phyloP scores from a whole-genome alignment of 2,797 vertebrate genomes.

The Acanthopagrus latus region DNA sequence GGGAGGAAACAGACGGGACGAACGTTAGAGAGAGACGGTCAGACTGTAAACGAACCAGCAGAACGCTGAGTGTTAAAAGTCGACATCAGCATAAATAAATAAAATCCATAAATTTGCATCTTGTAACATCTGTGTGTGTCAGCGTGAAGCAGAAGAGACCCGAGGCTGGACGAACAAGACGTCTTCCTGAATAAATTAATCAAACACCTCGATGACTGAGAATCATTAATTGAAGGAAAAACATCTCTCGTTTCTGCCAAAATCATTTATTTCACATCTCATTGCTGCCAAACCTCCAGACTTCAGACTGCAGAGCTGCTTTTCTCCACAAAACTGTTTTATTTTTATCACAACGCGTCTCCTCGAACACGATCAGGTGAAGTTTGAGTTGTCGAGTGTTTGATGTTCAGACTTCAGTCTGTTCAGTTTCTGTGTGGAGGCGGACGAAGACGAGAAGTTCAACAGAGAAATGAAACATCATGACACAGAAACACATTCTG shows the following conservation, averaged over 20 bases:
- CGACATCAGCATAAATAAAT: not conserved
- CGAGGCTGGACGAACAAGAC: not conserved
- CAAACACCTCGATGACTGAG: not conserved
- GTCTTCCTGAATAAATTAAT: not conserved
- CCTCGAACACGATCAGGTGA: no score
- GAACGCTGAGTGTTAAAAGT: not conserved
- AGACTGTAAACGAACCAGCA: not conserved
- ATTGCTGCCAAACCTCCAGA: no score
- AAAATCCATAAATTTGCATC: not conserved
- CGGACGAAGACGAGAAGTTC: not conserved
- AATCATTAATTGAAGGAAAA: not conserved
- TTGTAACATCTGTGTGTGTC: not conserved
- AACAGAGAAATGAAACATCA: not conserved
- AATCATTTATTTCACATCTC: not conserved
- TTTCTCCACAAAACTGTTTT: no score
- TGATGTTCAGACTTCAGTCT: no score
- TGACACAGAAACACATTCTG: no score
- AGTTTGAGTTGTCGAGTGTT: no score
- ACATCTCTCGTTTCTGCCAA: not conserved
- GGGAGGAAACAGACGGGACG: slow-evolving; percentile 2
- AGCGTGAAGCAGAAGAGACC: not conserved
- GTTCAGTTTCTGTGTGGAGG: not conserved
- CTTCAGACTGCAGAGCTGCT: no score
- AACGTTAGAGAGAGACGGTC: not conserved
- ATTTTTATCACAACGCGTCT: no score